Conservation (phyloP, 2,888 invertebrate genomes). For the Gerosis bhagava region DNA sequence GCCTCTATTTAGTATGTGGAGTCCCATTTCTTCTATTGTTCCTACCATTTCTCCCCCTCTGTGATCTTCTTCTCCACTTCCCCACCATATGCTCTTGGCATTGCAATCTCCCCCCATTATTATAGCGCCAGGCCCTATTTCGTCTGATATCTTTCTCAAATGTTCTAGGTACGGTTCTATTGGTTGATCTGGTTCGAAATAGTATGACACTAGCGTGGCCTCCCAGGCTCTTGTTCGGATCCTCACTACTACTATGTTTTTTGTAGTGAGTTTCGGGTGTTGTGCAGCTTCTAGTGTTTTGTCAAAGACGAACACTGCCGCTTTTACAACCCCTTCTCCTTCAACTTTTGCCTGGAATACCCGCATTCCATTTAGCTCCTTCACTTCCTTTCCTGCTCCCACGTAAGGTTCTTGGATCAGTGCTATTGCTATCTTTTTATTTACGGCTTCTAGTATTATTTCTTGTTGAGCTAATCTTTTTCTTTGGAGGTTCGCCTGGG, state of each 20-base stretch:
- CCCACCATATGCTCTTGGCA: conserved; percentile 31
- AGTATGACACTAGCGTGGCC: background rate
- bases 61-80: conserved; percentile 20
- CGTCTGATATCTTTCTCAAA: background rate
- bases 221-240: conserved; percentile 5
- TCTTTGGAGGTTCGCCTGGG: conserved; percentile 8
- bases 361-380: background rate
- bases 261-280: background rate
- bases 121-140: background rate
- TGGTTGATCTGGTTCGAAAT: conserved; percentile 8
- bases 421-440: conserved; percentile 1
- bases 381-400: background rate
- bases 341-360: background rate
- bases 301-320: background rate
- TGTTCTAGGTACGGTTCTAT: conserved; percentile 26
- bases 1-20: conserved; percentile 20
- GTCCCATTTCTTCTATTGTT: conserved; percentile 2
- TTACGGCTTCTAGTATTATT: conserved; percentile 2
- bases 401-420: conserved; percentile 22
- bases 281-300: background rate
- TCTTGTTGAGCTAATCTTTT: background rate
- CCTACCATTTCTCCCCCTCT: conserved; percentile 26
- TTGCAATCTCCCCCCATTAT: conserved; percentile 26
- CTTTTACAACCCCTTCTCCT: background rate
- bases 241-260: background rate